phyloP scores from a whole-genome alignment of 2,113 vertebrate genomes.

The Ciconia stormi region DNA sequence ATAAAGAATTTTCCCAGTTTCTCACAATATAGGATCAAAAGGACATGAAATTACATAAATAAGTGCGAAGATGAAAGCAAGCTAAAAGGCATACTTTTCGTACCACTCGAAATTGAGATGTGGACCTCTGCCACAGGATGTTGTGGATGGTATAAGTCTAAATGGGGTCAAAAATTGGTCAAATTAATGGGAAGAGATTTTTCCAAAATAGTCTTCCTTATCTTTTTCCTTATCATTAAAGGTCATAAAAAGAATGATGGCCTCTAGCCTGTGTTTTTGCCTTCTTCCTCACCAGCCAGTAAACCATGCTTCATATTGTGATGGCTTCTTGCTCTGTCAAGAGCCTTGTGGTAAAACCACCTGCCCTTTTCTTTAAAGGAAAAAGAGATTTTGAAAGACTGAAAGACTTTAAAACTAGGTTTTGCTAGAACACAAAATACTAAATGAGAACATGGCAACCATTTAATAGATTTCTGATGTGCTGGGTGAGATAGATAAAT shows the following conservation, averaged over 20 bases:
- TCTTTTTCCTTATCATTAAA: not conserved
- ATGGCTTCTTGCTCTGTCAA: not conserved
- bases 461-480: not conserved
- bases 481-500: not conserved
- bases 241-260: not conserved
- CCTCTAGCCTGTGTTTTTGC: not conserved
- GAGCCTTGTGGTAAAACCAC: not conserved
- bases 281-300: not conserved
- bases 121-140: not conserved
- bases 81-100: not conserved
- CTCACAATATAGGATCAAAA: not conserved
- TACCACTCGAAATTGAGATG: not conserved
- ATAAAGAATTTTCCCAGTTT: not conserved
- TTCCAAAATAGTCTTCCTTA: not conserved
- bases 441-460: not conserved
- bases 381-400: not conserved
- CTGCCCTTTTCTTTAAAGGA: not conserved
- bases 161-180: not conserved
- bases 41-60: not conserved
- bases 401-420: not conserved
- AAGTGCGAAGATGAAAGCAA: not conserved
- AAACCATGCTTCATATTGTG: not conserved
- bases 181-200: not conserved
- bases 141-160: not conserved
- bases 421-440: not conserved